Evolutionary conservation across 1,140 invertebrate species (phyloP).

Genomic region (Lutraria rhynchaena): DNA sequence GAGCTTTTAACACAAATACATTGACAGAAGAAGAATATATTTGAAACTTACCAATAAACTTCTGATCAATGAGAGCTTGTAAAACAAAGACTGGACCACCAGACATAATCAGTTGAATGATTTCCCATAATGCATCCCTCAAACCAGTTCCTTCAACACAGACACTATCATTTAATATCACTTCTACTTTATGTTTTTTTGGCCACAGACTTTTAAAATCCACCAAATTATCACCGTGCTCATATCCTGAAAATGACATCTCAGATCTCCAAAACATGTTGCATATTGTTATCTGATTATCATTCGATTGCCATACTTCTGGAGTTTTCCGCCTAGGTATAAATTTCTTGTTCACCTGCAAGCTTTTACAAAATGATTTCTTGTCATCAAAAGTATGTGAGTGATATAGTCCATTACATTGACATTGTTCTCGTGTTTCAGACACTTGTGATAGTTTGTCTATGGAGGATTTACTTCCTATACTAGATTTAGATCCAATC

Average conservation of each 20-base stretch:
- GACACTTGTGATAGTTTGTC: not conserved
- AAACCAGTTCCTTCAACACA: constrained; percentile 9
- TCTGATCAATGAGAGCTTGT: constrained; percentile 23
- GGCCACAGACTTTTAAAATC: constrained; percentile 44
- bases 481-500: not conserved
- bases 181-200: not conserved
- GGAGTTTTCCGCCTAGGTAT: not conserved
- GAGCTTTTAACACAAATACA: too few species aligned
- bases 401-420: constrained; percentile 28
- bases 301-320: constrained; percentile 5
- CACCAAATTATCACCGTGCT: constrained; percentile 7
- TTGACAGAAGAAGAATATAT: not conserved
- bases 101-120: constrained; percentile 6
- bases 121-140: constrained; percentile 48
- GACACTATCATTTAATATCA: not conserved
- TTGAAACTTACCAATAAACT: constrained; percentile 28
- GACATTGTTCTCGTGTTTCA: constrained; percentile 6
- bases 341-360: not conserved
- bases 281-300: constrained; percentile 33
- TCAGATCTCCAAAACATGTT: constrained; percentile 38
- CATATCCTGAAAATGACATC: constrained; percentile 30
- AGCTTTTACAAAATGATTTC: not conserved
- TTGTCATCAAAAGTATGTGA: constrained; percentile 9
- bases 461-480: not conserved
- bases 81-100: constrained; percentile 20